Percentiles rank a stretch among this genome's conserved stretches.
Evolutionary conservation across 2,113 vertebrate species (phyloP).

Genomic region (rat (Rattus norvegicus)): GRCr8 NC_086026.1:41793501-41794000

Average conservation of each 20-base stretch:
- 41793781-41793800: rapidly evolving
- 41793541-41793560: slow-evolving; percentile 91
- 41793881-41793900: rapidly evolving
- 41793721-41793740: slow-evolving; percentile 88
- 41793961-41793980: slow-evolving; percentile 51
- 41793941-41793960: neutral
- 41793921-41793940: neutral
- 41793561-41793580: slow-evolving; percentile 91
- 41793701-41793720: slow-evolving; percentile 86
- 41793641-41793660: slow-evolving; percentile 87
- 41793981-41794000: slow-evolving; percentile 82
- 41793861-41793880: neutral
- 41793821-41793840: neutral
- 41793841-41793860: rapidly evolving
- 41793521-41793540: slow-evolving; percentile 93
- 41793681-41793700: slow-evolving; percentile 89
- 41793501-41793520: slow-evolving; percentile 88
- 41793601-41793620: slow-evolving; percentile 89
- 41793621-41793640: slow-evolving; percentile 87
- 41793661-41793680: slow-evolving; percentile 89
- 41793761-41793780: slow-evolving; percentile 85
- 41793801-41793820: rapidly evolving
- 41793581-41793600: slow-evolving; percentile 90
- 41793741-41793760: slow-evolving; percentile 92
- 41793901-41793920: neutral